Percentiles rank a stretch among this genome's conserved stretches.
These are phyloP conservation scores for Lacanobia wlatinum DNA, from an alignment of 2,888 invertebrate genomes.

Conservation along the genomic window DNA sequence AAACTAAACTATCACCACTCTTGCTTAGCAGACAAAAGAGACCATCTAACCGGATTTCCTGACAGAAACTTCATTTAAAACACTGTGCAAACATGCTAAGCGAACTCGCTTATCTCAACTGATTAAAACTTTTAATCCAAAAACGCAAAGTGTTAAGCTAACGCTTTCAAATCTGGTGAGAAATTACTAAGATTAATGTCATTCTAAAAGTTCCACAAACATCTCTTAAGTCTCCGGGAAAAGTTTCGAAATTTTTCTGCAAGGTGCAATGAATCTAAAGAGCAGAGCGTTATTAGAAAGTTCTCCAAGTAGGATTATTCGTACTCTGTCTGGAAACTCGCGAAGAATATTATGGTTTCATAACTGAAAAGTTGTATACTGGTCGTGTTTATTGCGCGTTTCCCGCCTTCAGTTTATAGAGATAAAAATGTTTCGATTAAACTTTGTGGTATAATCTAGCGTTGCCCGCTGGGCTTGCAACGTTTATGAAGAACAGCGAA, in stretches of 20 bases:
- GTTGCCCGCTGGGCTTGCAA: neutral
- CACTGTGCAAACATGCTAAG: conserved; percentile 38
- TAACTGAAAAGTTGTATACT: conserved; percentile 70
- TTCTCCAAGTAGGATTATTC: conserved; percentile 81
- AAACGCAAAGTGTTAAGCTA: conserved; percentile 71
- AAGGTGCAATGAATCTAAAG: conserved; percentile 86
- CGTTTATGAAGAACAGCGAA: conserved; percentile 8
- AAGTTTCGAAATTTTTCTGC: conserved; percentile 83
- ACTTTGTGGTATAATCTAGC: conserved; percentile 49
- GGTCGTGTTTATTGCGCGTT: conserved; percentile 61
- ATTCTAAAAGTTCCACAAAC: conserved; percentile 82
- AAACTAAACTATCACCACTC: neutral
- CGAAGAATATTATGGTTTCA: conserved; percentile 75
- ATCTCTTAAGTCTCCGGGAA: conserved; percentile 74
- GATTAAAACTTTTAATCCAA: conserved; percentile 66
- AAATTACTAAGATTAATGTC: conserved; percentile 83
- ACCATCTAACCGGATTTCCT: conserved; percentile 1
- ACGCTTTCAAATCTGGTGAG: conserved; percentile 73
- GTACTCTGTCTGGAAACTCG: conserved; percentile 71
- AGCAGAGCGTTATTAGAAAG: conserved; percentile 84
- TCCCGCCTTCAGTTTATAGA: conserved; percentile 56
- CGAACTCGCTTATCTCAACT: conserved; percentile 53
- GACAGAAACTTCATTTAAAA: conserved; percentile 26
- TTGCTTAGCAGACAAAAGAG: conserved; percentile 2
- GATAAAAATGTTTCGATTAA: conserved; percentile 63